Conservation (phyloP, 1,140 invertebrate genomes). For the Papilio xuthus region DNA sequence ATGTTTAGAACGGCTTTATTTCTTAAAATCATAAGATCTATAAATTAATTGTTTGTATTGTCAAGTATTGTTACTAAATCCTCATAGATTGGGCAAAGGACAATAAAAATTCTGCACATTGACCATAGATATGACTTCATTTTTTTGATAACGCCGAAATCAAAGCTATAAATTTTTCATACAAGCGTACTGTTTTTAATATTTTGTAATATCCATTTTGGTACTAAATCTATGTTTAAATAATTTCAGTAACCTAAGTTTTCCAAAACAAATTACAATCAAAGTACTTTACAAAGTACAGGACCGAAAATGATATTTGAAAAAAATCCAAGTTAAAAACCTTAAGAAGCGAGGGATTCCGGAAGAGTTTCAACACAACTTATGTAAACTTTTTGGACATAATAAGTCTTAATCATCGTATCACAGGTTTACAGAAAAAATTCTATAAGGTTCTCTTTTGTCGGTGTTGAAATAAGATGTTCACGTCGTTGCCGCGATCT, state of each 20-base stretch:
- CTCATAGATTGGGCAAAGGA: neutral
- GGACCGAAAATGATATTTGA: neutral
- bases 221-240: neutral
- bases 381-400: constrained; percentile 10
- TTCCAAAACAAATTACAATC: neutral
- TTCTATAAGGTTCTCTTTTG: constrained; percentile 2
- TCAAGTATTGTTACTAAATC: neutral
- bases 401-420: neutral
- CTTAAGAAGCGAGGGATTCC: neutral
- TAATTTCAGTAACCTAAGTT: neutral
- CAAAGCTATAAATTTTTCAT: too few relatives aligned
- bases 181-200: too few relatives aligned
- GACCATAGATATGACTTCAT: neutral
- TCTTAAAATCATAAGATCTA: neutral
- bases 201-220: neutral
- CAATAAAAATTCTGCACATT: neutral
- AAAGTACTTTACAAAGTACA: neutral
- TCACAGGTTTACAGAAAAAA: constrained; percentile 7
- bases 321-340: neutral
- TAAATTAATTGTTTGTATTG: neutral
- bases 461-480: constrained; percentile 32
- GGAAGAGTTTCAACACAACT: neutral
- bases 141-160: neutral
- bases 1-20: neutral
- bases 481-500: neutral